Conservation (phyloP, 2,888 invertebrate species). For the Sycophila texana region DNA sequence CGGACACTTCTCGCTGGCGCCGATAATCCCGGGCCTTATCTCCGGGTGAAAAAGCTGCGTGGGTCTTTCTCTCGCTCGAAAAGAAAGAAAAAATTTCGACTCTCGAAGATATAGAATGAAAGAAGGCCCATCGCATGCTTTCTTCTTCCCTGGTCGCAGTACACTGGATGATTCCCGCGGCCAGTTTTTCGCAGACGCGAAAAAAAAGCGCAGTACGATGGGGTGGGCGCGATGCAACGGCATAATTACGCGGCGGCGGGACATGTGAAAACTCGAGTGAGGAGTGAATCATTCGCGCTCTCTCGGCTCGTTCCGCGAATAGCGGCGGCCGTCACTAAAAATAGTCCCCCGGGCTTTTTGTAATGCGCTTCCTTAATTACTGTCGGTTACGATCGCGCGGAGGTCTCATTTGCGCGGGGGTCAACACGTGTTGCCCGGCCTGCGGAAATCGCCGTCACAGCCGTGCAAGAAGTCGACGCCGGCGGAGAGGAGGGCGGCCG, state of each 20-base stretch:
- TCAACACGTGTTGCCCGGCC: constrained; percentile 50
- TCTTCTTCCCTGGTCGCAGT: no score
- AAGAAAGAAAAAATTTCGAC: no score
- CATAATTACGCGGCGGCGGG: not conserved
- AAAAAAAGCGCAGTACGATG: not conserved
- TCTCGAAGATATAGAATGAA: no score
- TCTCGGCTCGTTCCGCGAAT: not conserved
- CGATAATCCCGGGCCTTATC: not conserved
- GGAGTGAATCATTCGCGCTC: not conserved
- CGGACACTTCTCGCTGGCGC: not conserved
- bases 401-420: constrained; percentile 32
- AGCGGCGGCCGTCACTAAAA: no score
- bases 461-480: no score
- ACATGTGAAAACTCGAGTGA: not conserved
- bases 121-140: no score
- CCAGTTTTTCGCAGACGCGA: not conserved
- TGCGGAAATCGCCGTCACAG: constrained; percentile 53
- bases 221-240: no score
- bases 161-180: no score
- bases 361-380: constrained; percentile 54
- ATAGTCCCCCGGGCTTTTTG: constrained; percentile 28
- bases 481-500: no score
- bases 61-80: no score
- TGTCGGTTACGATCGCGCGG: constrained; percentile 31
- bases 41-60: no score